phyloP scores from a whole-genome alignment of 2,888 invertebrate genomes.

The Uropetala carovei region DNA sequence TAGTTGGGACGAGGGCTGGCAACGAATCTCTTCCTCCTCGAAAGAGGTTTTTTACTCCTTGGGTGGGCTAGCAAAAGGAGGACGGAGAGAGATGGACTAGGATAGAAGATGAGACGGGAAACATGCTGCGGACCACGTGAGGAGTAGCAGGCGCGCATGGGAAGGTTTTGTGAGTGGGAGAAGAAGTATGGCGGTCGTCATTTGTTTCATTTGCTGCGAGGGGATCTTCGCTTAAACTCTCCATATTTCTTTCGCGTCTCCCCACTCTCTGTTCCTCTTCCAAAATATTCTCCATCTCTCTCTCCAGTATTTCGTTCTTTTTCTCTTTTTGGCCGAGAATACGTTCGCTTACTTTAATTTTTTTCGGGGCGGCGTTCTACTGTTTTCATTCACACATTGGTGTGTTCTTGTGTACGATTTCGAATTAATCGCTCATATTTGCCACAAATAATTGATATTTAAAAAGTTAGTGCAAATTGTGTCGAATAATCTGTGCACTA shows the following conservation, averaged over 20 bases:
- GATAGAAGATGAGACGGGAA: conserved; percentile 19
- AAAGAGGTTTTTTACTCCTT: no score
- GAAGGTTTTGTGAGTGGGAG: no score
- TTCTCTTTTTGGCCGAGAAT: not conserved
- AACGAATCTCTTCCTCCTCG: no score
- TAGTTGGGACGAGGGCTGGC: no score
- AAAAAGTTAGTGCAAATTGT: no score
- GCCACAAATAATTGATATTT: no score
- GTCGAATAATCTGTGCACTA: no score
- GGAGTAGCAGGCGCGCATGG: not conserved
- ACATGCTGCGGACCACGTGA: conserved; percentile 9
- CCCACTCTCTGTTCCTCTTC: not conserved
- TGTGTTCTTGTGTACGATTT: no score
- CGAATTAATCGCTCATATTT: no score
- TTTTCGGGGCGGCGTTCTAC: not conserved
- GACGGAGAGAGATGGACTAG: conserved; percentile 15
- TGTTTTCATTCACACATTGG: not conserved
- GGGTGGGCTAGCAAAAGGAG: not conserved
- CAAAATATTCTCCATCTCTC: not conserved
- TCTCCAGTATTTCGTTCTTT: no score
- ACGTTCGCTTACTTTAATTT: not conserved
- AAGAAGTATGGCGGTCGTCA: no score
- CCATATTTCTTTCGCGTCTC: not conserved
- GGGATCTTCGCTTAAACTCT: not conserved
- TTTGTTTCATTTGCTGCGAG: no score